A percentile compares a stretch with the other conserved stretches of the same genome.
phyloP scores from a whole-genome alignment of 1,140 invertebrate genomes.

The Archivesica marissinica region DNA sequence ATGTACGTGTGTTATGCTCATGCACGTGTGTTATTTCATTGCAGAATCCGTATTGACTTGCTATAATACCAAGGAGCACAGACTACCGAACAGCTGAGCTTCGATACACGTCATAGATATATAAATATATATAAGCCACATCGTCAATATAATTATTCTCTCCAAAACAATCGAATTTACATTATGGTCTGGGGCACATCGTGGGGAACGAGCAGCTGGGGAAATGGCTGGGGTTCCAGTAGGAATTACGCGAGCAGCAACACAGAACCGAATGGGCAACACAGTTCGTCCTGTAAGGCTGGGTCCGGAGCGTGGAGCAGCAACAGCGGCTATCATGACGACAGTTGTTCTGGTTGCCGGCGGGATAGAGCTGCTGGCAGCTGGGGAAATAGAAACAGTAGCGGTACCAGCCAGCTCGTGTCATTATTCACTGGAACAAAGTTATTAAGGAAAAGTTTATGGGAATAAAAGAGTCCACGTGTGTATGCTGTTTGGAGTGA shows the following conservation, averaged over 20 bases:
- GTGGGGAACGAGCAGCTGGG: not conserved
- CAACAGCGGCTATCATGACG: not conserved
- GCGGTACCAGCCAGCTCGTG: not conserved
- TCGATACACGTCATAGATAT: too few relatives aligned
- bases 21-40: too few relatives aligned
- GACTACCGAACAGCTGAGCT: too few relatives aligned
- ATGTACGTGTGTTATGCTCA: too few relatives aligned
- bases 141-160: too few relatives aligned
- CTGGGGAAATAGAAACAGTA: not conserved
- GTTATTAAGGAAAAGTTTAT: not conserved
- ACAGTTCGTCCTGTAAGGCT: constrained; percentile 20
- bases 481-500: too few relatives aligned
- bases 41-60: too few relatives aligned
- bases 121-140: too few relatives aligned
- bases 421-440: not conserved
- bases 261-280: constrained; percentile 13
- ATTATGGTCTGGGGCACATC: not conserved
- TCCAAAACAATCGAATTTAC: too few relatives aligned
- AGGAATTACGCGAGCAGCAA: not conserved
- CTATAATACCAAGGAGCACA: too few relatives aligned
- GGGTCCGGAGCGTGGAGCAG: not conserved
- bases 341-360: constrained; percentile 30
- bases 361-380: not conserved
- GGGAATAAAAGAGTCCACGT: too few relatives aligned
- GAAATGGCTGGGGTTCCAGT: not conserved